These are phyloP conservation scores for Troides helena DNA, from an alignment of 2,888 invertebrate species.

Conservation along the genomic window DNA sequence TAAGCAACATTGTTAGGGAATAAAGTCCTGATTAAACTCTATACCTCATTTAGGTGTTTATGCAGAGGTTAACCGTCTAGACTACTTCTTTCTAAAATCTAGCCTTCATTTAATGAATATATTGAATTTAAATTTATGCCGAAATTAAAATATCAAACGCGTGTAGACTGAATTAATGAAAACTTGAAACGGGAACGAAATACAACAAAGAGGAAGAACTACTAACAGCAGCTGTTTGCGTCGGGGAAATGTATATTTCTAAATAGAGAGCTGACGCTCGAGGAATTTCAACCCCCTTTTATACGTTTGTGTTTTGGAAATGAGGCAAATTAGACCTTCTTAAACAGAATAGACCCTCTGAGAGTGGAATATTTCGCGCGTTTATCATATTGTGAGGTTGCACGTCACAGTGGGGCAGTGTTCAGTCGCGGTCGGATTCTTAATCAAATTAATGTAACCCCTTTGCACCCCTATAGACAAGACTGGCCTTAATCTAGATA, in stretches of 20 bases:
- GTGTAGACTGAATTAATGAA: no score
- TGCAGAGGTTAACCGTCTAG: no score
- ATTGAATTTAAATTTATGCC: no score
- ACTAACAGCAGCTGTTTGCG: slow-evolving; percentile 2
- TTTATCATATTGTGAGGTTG: slow-evolving; percentile 38
- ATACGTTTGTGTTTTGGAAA: slow-evolving; percentile 1
- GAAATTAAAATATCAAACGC: no score
- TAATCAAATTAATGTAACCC: slow-evolving; percentile 36
- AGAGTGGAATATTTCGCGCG: slow-evolving; percentile 18
- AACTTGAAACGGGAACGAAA: not conserved
- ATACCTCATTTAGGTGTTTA: no score
- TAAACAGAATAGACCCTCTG: slow-evolving; percentile 2
- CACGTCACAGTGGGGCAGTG: slow-evolving; percentile 32
- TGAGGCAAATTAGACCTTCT: slow-evolving; percentile 1
- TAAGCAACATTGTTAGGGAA: no score
- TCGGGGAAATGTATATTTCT: not conserved
- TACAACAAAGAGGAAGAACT: not conserved
- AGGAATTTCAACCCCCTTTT: not conserved
- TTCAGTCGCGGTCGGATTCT: slow-evolving; percentile 11
- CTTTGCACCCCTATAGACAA: not conserved
- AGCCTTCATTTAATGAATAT: no score
- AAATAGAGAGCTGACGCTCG: not conserved
- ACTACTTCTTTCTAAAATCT: no score
- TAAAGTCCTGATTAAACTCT: no score
- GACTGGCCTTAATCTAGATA: slow-evolving; percentile 36